Conservation (phyloP, 2,797 vertebrate genomes). For the Hoplostethus atlanticus region DNA sequence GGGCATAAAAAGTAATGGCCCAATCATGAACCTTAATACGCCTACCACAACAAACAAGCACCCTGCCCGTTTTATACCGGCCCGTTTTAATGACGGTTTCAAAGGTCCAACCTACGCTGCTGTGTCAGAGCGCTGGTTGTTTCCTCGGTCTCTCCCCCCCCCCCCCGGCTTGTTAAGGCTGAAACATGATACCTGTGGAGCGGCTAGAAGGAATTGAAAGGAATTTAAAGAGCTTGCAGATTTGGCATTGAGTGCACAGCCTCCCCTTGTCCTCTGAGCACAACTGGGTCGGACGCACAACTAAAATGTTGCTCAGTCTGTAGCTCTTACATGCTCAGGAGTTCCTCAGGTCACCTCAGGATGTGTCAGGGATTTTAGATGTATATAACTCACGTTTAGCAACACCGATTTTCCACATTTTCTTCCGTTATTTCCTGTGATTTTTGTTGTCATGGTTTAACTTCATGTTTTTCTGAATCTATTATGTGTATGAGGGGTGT, state of each 20-base stretch:
- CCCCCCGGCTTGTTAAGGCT: constrained; percentile 18
- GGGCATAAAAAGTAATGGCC: constrained; percentile 39
- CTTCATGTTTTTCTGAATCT: too few relatives aligned
- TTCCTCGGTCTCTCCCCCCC: background rate
- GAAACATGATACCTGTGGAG: constrained; percentile 69
- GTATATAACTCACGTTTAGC: too few relatives aligned
- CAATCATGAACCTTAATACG: constrained; percentile 49
- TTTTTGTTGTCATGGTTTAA: background rate
- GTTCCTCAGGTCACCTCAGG: background rate
- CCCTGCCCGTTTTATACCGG: background rate
- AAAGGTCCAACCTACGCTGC: background rate
- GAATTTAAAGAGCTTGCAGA: constrained; percentile 73
- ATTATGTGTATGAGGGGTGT: too few relatives aligned
- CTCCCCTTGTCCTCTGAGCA: constrained; percentile 2
- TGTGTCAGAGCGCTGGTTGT: constrained; percentile 9
- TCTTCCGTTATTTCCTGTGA: background rate
- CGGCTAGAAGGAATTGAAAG: constrained; percentile 39
- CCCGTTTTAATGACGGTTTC: constrained; percentile 16
- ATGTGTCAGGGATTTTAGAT: background rate
- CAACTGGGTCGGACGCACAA: constrained; percentile 8
- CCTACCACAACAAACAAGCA: constrained; percentile 40
- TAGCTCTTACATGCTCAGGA: background rate
- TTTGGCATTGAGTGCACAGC: constrained; percentile 35
- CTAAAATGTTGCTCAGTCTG: constrained; percentile 12
- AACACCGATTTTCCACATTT: background rate